A percentile compares a stretch with the other conserved stretches of the same genome.
Evolutionary conservation across 2,797 vertebrate species (phyloP).

Genomic region (Chelmon rostratus): DNA sequence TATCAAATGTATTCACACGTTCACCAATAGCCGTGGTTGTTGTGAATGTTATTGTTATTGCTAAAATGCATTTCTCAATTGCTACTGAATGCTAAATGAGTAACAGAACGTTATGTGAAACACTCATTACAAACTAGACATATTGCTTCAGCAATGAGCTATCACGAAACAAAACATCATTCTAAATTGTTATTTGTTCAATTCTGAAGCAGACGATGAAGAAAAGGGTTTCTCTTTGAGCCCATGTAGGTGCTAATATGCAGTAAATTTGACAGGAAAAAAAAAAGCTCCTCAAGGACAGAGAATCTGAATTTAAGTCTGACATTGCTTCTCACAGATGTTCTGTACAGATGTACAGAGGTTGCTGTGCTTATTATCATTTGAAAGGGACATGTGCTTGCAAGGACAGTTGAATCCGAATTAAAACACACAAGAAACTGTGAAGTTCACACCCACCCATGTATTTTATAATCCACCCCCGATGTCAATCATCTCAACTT

Average conservation of each 20-base stretch:
- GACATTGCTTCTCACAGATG: conserved; percentile 24
- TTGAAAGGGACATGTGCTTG: conserved; percentile 43
- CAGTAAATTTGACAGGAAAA: not conserved
- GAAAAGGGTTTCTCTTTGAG: not conserved
- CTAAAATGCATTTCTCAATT: conserved; percentile 20
- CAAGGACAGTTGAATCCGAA: conserved; percentile 46
- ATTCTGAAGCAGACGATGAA: not conserved
- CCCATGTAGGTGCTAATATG: not conserved
- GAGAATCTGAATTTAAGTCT: conserved; percentile 16
- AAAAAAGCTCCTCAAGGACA: conserved; percentile 26
- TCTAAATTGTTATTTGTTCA: not conserved
- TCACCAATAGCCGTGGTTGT: not conserved
- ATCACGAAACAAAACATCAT: not conserved
- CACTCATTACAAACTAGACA: not conserved
- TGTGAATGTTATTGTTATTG: conserved; percentile 9
- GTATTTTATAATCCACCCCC: conserved; percentile 12
- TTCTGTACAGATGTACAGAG: conserved; percentile 35
- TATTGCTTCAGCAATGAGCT: not conserved
- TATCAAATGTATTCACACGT: not conserved
- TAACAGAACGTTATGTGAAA: not conserved
- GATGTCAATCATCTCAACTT: conserved; percentile 22
- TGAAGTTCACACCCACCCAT: not conserved
- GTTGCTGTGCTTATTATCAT: conserved; percentile 34
- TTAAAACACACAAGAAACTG: conserved; percentile 27
- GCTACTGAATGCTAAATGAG: conserved; percentile 16